phyloP scores from a whole-genome alignment of 2,888 invertebrate species.

The Linnaemya vulpina region DNA sequence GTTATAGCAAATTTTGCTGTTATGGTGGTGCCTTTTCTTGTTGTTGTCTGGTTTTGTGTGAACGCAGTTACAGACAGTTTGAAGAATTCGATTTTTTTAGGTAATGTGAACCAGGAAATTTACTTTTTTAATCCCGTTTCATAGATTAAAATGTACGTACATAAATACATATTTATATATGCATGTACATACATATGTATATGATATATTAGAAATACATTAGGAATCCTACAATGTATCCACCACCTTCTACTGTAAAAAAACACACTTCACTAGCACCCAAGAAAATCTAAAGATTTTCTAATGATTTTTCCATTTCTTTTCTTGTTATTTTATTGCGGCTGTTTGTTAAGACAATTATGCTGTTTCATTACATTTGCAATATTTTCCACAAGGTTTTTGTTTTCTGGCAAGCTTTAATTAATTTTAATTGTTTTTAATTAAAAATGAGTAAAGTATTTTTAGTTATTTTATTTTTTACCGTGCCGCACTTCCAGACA shows the following conservation, averaged over 20 bases:
- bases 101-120: background rate
- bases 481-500: constrained; percentile 5
- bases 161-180: too few relatives aligned
- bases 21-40: constrained; percentile 37
- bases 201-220: too few relatives aligned
- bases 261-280: constrained; percentile 9
- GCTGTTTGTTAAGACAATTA: constrained; percentile 39
- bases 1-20: constrained; percentile 20
- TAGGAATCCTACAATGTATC: background rate
- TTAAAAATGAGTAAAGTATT: constrained; percentile 55
- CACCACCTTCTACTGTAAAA: constrained; percentile 1
- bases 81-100: constrained; percentile 49
- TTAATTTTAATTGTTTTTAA: constrained; percentile 69
- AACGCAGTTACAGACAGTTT: constrained; percentile 44
- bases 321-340: constrained; percentile 29
- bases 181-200: too few relatives aligned
- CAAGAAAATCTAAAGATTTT: constrained; percentile 43
- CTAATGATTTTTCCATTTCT: constrained; percentile 69
- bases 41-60: constrained; percentile 33
- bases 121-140: background rate
- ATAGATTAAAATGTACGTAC: too few relatives aligned
- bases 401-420: constrained; percentile 44
- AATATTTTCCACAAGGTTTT: constrained; percentile 7
- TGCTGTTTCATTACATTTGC: constrained; percentile 12
- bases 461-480: background rate